phyloP scores from a whole-genome alignment of 2,797 vertebrate genomes.

The Acrossocheilus wenchowensis region DNA sequence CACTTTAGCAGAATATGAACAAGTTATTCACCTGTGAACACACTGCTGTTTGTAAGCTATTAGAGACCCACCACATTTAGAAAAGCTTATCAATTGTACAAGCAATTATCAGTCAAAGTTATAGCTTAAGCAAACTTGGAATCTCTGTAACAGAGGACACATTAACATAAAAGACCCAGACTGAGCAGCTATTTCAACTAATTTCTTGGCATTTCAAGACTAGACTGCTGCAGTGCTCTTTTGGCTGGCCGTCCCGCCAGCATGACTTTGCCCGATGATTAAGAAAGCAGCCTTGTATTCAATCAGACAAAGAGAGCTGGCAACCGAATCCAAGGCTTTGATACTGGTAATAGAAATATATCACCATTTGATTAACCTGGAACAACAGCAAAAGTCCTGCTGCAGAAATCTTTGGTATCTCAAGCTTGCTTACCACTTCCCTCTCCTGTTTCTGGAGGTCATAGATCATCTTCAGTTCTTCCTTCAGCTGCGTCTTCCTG shows the following conservation, averaged over 20 bases:
- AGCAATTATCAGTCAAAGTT: not conserved
- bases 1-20: not conserved
- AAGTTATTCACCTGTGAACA: not conserved
- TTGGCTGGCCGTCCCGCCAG: constrained; percentile 1
- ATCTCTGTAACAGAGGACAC: not conserved
- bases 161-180: not conserved
- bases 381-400: constrained; percentile 68
- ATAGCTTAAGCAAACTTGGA: not conserved
- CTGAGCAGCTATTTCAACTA: not conserved
- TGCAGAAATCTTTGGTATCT: constrained; percentile 32
- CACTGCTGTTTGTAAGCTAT: not conserved
- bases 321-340: not conserved
- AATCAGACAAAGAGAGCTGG: constrained; percentile 18
- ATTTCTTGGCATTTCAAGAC: not conserved
- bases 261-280: not conserved
- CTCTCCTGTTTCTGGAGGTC: constrained; percentile 51
- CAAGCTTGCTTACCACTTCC: constrained; percentile 60
- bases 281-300: not conserved
- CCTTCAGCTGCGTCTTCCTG: constrained; percentile 58
- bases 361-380: not conserved
- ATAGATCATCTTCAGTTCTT: constrained; percentile 77
- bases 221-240: not conserved
- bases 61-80: not conserved
- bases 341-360: not conserved
- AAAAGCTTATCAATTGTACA: not conserved